Evolutionary conservation across 2,888 invertebrate genomes (phyloP), one percentile per base, ranked within the genome.

Genomic region (Macrophya alboannulata): DNA sequence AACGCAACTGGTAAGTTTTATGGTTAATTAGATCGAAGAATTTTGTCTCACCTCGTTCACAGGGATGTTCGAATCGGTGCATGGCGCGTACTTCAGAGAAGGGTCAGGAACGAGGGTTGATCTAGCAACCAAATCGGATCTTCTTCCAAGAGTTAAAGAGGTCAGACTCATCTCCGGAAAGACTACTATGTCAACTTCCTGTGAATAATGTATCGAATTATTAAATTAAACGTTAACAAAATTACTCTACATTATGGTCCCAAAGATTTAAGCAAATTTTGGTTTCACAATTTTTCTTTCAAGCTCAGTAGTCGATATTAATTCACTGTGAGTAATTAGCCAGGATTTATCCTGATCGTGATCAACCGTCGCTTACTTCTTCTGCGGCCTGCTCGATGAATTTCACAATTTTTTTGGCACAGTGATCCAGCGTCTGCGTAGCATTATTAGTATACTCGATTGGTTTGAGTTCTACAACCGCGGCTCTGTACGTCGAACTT

Each of bases 131-230:
- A 92, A 88, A 15, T 89, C 4, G 3, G 86, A 71, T 45, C 91
- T 87, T 31, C 6, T 17, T 4, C 94, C 89, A 5, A 94, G 91
- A 84, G 93, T 87, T 1, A 87, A n/a, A 4, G 88, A 88, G 4
- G 92, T 90, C 85, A 93, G 55, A 4, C 92, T 92, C 81, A 86
- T 90, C 90, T 95, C 96, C 0, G 96, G 95, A 87, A 95, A 95
- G n/a, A 95, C 95, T 25, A 95, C 92, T 21, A 96, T 95, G 87
- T 95, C 95, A 0, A 92, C 94, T 10, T 92, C 91, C 95, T 95
- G 90, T n/a, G 90, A 91, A 87, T 1, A n/a, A 59, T 59, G 4
- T 59, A 59, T 59, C n/a, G 21, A 59, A 21, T 6, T 59, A 59
- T 21, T 1, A 55, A 31, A 31, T 31, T 31, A 31, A 31, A 31